Conservation (phyloP, 2,113 vertebrate genomes). For the Fulica atra region DNA sequence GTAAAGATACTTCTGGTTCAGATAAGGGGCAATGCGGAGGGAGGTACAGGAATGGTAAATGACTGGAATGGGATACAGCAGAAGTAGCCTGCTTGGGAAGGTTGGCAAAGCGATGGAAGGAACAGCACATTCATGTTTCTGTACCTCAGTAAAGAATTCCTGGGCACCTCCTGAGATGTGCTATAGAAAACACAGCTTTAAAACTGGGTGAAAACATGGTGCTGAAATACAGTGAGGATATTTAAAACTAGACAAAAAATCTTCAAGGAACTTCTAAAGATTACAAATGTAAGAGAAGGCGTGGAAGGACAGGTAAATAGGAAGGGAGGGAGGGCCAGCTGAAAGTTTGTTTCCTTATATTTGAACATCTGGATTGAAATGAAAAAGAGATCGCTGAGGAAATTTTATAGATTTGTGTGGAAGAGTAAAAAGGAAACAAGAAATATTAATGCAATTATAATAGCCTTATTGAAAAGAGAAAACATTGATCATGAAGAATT, state of each 20-base stretch:
- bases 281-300: not conserved
- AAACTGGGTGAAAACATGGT: not conserved
- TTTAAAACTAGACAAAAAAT: not conserved
- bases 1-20: constrained; percentile 58
- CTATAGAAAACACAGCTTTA: not conserved
- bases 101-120: not conserved
- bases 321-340: not conserved
- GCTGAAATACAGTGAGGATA: not conserved
- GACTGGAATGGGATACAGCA: not conserved
- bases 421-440: constrained; percentile 46
- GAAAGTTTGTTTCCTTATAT: not conserved
- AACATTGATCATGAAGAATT: constrained; percentile 68
- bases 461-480: constrained; percentile 51
- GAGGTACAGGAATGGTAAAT: not conserved
- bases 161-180: not conserved
- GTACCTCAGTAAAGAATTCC: not conserved
- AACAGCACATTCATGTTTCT: not conserved
- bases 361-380: constrained; percentile 16
- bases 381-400: constrained; percentile 32
- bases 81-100: not conserved
- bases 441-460: constrained; percentile 69
- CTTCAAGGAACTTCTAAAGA: not conserved
- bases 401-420: constrained; percentile 16
- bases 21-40: not conserved
- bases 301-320: not conserved